Evolutionary conservation across 1,140 invertebrate genomes (phyloP).

Genomic region (Rhagoletis zephyria): DNA sequence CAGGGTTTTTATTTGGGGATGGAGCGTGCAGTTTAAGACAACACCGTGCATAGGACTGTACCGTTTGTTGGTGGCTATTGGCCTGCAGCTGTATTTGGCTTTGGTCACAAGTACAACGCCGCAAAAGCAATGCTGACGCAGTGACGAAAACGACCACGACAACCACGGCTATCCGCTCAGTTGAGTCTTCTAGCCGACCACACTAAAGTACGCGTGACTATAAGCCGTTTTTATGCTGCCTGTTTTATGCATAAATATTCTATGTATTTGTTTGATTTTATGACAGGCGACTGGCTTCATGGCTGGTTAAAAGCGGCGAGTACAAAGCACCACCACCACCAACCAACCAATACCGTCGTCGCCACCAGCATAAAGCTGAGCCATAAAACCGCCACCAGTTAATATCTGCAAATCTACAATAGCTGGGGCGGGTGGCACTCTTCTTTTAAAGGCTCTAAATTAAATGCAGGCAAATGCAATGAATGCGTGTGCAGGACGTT

Average conservation of each 20-base stretch:
- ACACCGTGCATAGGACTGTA: neutral
- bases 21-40: neutral
- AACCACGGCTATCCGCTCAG: neutral
- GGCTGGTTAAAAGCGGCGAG: neutral
- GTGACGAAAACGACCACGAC: neutral
- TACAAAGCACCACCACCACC: slow-evolving; percentile 2
- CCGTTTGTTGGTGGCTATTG: neutral
- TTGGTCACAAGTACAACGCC: neutral
- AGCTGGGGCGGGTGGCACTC: neutral
- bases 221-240: neutral
- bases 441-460: neutral
- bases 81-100: neutral
- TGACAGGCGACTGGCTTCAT: slow-evolving; percentile 12
- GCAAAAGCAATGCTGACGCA: neutral
- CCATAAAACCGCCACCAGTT: slow-evolving; percentile 20
- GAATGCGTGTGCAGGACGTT: neutral
- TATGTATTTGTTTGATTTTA: neutral
- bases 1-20: neutral
- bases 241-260: neutral
- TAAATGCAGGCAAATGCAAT: slow-evolving; percentile 32
- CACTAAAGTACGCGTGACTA: slow-evolving; percentile 18
- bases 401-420: neutral
- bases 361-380: neutral
- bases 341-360: neutral
- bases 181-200: neutral